Evolutionary conservation across 2,113 vertebrate genomes (phyloP), one percentile per base, ranked within the genome.

Genomic region (Apaloderma vittatum): DNA sequence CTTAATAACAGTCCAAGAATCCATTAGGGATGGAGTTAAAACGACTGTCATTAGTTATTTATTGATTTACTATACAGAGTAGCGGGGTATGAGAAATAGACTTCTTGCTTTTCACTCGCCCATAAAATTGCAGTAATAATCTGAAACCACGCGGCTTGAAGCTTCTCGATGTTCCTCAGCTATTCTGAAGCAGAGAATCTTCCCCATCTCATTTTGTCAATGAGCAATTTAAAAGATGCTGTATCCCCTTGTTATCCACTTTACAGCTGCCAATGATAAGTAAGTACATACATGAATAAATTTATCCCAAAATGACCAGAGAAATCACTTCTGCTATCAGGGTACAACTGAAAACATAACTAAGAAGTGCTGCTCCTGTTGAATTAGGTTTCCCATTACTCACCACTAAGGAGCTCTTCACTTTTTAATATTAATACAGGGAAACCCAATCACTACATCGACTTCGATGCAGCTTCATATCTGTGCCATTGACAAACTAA

Each of bases 61-160:
- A 97, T 95, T 79, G 96, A 95, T 97, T 85, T 72, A 30, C 72
- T 73, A 37, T 17, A 12, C 13, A 6, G 55, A 88, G 75, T 4
- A 91, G 48, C 45, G 16, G 43, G 21, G 27, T 52, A 91, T 87
- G 91, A 96, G 91, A 73, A 85, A 91, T 51, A 46, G 86, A 71
- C 37, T 49, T 90, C n/a, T 59, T 61, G 29, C 71, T 54, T 94
- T 58, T 23, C 89, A 62, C 73, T 86, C 73, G 89, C 59, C 93
- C 91, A 63, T 62, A 70, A 96, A 95, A 97, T 90, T 36, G 58
- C 71, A 26, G 71, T 3, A 49, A 86, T 94, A 30, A 95, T 65
- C 54, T 23, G 8, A 81, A 72, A 7, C 73, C 63, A 37, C 46
- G 1, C 20, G 1, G n/a, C 81, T 74, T 1, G 14, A 70, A 86